These are phyloP conservation scores for Corapipo altera DNA, from an alignment of 2,113 vertebrate genomes.

Conservation along the genomic window DNA sequence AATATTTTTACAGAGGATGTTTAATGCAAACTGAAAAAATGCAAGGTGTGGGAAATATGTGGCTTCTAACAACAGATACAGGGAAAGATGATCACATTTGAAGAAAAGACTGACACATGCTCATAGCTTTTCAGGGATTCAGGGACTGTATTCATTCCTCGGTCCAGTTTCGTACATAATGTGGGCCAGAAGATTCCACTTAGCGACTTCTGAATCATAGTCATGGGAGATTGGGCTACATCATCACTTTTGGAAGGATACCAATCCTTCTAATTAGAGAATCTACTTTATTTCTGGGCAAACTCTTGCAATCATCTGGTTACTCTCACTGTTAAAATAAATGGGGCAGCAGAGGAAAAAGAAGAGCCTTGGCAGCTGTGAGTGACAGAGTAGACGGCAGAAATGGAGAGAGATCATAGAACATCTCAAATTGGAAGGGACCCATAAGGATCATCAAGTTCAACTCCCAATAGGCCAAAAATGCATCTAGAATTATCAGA, in stretches of 20 bases:
- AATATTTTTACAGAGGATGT: not conserved
- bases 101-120: not conserved
- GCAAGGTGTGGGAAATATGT: fast-evolving
- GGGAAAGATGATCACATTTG: not conserved
- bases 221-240: not conserved
- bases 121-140: not conserved
- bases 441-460: not conserved
- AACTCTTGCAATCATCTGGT: not conserved
- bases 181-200: not conserved
- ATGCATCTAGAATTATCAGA: not conserved
- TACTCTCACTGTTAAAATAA: not conserved
- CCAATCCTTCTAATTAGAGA: not conserved
- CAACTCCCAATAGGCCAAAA: not conserved
- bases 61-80: not conserved
- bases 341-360: not conserved
- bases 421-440: not conserved
- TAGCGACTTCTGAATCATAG: not conserved
- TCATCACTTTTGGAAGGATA: not conserved
- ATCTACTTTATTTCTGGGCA: not conserved
- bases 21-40: not conserved
- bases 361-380: not conserved
- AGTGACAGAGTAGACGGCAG: not conserved
- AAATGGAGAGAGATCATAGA: not conserved
- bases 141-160: not conserved
- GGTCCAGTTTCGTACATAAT: not conserved